Percentiles rank a stretch among this genome's conserved stretches.
Conservation (phyloP, 1,140 invertebrate genomes). For the Trichonephila inaurata region DNA sequence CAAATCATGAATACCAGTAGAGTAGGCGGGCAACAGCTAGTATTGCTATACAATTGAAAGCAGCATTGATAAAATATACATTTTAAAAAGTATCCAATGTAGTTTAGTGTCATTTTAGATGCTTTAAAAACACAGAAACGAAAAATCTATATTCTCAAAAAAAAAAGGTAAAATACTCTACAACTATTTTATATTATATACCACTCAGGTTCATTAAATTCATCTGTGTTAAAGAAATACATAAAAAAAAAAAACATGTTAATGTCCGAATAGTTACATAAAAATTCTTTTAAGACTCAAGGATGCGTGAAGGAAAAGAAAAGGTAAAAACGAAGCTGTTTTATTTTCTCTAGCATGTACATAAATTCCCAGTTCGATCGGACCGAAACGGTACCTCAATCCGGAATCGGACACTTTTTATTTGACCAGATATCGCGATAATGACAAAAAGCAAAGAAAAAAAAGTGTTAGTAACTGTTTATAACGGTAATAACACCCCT, state of each 20-base stretch:
- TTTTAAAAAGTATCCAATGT: too few relatives aligned
- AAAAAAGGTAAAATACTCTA: not conserved
- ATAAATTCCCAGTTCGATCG: not conserved
- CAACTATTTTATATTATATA: not conserved
- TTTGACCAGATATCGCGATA: not conserved
- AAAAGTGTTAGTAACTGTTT: not conserved
- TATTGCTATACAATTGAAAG: too few relatives aligned
- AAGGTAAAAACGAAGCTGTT: not conserved
- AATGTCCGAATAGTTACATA: not conserved
- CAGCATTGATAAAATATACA: too few relatives aligned
- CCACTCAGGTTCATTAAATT: not conserved
- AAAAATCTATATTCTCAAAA: too few relatives aligned
- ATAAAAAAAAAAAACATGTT: not conserved
- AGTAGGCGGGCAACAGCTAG: too few relatives aligned
- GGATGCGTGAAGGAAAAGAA: not conserved
- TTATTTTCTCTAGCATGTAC: not conserved
- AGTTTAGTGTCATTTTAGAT: too few relatives aligned
- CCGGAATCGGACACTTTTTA: constrained; percentile 2
- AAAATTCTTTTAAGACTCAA: not conserved
- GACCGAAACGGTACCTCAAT: constrained; percentile 15
- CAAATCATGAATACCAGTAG: too few relatives aligned
- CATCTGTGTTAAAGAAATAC: not conserved
- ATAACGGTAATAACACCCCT: not conserved
- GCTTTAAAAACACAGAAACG: too few relatives aligned
- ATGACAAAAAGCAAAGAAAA: not conserved